Evolutionary conservation across 2,888 invertebrate species (phyloP).

Genomic region (Cyrtodaria siliqua): DNA sequence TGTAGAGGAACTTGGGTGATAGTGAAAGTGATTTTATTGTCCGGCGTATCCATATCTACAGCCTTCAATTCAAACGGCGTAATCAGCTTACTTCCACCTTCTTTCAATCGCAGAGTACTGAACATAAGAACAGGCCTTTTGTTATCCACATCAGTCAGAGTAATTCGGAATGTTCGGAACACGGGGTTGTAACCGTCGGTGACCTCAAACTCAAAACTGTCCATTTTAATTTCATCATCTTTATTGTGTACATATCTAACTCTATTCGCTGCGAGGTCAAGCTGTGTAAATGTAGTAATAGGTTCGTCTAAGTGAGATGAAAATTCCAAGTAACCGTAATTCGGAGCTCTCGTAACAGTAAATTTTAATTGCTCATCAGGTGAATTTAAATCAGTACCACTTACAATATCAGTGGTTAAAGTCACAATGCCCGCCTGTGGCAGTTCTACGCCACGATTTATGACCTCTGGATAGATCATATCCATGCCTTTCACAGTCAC

Average conservation of each 20-base stretch:
- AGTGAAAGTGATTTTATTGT: constrained; percentile 78
- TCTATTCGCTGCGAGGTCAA: constrained; percentile 84
- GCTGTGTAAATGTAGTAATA: constrained; percentile 83
- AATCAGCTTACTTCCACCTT: constrained; percentile 83
- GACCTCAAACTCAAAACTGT: constrained; percentile 86
- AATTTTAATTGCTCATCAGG: constrained; percentile 82
- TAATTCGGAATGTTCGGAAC: constrained; percentile 83
- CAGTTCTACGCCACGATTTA: constrained; percentile 83
- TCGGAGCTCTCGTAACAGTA: constrained; percentile 83
- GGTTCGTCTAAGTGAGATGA: constrained; percentile 79
- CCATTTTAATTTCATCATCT: constrained; percentile 84
- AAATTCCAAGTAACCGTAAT: constrained; percentile 82
- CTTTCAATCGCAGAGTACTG: constrained; percentile 80
- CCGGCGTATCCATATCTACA: constrained; percentile 83
- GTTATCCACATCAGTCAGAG: constrained; percentile 85
- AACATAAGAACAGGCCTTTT: constrained; percentile 84
- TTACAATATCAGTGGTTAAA: constrained; percentile 83
- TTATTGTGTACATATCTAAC: constrained; percentile 84
- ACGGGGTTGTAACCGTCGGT: constrained; percentile 85
- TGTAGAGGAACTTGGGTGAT: constrained; percentile 83
- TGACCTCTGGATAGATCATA: constrained; percentile 81
- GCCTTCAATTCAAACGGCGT: constrained; percentile 85
- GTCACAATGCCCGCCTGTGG: constrained; percentile 83
- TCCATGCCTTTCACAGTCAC: constrained; percentile 84
- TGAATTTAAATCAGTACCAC: constrained; percentile 83